Percentiles rank a stretch among this genome's conserved stretches.
Conservation (phyloP, 2,888 invertebrate species). For the Stenolophus ochropezus region DNA sequence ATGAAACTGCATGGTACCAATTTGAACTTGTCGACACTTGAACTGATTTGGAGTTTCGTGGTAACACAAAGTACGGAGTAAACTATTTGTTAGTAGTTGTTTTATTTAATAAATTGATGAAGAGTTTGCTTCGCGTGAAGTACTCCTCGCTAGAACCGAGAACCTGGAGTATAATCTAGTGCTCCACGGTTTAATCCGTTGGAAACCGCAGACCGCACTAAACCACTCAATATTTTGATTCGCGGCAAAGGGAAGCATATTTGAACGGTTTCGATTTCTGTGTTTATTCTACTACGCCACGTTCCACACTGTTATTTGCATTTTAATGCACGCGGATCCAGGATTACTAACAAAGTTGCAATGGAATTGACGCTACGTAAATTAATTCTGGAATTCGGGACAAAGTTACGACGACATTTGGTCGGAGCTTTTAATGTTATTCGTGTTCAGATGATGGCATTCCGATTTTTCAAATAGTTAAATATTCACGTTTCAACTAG, state of each 20-base stretch:
- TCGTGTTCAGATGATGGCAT: neutral
- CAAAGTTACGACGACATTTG: neutral
- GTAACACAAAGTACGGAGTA: too few relatives aligned
- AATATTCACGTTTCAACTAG: neutral
- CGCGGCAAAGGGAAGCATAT: neutral
- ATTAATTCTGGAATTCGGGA: neutral
- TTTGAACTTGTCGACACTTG: too few relatives aligned
- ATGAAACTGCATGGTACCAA: too few relatives aligned
- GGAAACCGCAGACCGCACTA: neutral
- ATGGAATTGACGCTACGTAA: neutral
- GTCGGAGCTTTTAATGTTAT: neutral
- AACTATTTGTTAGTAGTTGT: too few relatives aligned
- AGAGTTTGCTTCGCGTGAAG: too few relatives aligned
- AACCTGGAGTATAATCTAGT: neutral
- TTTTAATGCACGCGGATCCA: neutral
- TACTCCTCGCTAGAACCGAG: too few relatives aligned
- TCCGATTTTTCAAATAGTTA: neutral
- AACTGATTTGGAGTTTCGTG: too few relatives aligned
- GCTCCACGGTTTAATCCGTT: neutral
- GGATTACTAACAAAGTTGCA: conserved; percentile 13
- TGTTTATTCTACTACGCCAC: neutral
- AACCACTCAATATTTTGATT: neutral
- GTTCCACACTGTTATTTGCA: neutral
- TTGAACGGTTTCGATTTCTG: neutral
- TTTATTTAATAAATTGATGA: too few relatives aligned